Percentiles rank a stretch among this genome's conserved stretches.
These are phyloP conservation scores for Sthenelais limicola DNA, from an alignment of 2,888 invertebrate genomes.

Conservation along the genomic window DNA sequence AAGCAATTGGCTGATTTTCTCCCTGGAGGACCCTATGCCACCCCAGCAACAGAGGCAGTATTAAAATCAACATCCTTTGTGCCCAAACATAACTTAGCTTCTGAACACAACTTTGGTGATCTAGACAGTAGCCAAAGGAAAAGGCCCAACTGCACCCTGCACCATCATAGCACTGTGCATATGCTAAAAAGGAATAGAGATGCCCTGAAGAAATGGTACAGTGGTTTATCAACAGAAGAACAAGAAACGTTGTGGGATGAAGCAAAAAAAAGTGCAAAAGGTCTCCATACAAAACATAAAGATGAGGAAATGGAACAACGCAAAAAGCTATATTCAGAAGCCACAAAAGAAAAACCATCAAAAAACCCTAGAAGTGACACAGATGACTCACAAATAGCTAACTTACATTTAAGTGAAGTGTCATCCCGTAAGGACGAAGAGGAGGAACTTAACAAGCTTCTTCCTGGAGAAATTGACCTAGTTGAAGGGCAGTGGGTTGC, in stretches of 20 bases:
- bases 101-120: conserved; percentile 26
- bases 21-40: not conserved
- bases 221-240: not conserved
- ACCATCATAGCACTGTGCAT: conserved; percentile 19
- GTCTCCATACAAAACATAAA: not conserved
- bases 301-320: not conserved
- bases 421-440: not conserved
- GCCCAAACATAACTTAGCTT: conserved; percentile 7
- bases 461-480: not conserved
- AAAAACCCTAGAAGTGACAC: not conserved
- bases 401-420: not conserved
- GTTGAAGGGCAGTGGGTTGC: conserved; percentile 2
- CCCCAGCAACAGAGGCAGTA: not conserved
- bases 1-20: conserved; percentile 24
- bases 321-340: not conserved
- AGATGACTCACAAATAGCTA: not conserved
- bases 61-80: not conserved
- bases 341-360: not conserved
- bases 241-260: not conserved
- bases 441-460: not conserved
- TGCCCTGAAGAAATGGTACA: conserved; percentile 4
- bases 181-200: conserved; percentile 1
- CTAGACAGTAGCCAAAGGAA: conserved; percentile 12
- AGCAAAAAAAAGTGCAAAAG: not conserved
- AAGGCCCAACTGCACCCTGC: conserved; percentile 4